Evolutionary conservation across 2,888 invertebrate genomes (phyloP).

Genomic region (Platycnemis pennipes): DNA sequence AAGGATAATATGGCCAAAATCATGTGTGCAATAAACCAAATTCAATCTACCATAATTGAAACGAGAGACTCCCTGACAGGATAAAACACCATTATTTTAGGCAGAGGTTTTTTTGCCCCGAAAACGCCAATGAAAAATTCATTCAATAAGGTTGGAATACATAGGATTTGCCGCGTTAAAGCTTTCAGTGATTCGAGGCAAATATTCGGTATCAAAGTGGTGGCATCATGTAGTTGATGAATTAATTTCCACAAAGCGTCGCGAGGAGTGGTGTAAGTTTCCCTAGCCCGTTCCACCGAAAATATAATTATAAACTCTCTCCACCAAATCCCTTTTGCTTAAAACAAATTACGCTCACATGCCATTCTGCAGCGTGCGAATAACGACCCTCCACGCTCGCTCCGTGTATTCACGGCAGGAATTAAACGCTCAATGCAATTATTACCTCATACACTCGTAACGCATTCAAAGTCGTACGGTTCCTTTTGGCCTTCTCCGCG

Average conservation of each 20-base stretch:
- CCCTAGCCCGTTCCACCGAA: not conserved
- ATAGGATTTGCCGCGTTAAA: too few relatives aligned
- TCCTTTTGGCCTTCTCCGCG: not conserved
- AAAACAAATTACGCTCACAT: not conserved
- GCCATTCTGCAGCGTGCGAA: not conserved
- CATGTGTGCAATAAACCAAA: too few relatives aligned
- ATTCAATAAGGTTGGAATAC: too few relatives aligned
- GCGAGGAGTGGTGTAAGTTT: not conserved
- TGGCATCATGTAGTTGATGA: not conserved
- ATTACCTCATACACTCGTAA: not conserved
- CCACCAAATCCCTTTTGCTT: not conserved
- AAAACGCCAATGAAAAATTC: too few relatives aligned
- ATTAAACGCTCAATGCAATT: not conserved
- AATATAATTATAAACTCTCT: not conserved
- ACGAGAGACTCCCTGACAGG: too few relatives aligned
- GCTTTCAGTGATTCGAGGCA: too few relatives aligned
- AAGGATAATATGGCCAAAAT: too few relatives aligned
- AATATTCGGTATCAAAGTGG: too few relatives aligned
- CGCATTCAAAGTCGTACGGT: not conserved
- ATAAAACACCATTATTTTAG: too few relatives aligned
- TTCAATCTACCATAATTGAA: too few relatives aligned
- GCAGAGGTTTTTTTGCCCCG: too few relatives aligned
- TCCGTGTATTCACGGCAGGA: not conserved
- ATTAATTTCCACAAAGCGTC: not conserved
- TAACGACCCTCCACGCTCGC: not conserved